phyloP scores from a whole-genome alignment of 1,140 invertebrate species.

The Drosophila melanica region DNA sequence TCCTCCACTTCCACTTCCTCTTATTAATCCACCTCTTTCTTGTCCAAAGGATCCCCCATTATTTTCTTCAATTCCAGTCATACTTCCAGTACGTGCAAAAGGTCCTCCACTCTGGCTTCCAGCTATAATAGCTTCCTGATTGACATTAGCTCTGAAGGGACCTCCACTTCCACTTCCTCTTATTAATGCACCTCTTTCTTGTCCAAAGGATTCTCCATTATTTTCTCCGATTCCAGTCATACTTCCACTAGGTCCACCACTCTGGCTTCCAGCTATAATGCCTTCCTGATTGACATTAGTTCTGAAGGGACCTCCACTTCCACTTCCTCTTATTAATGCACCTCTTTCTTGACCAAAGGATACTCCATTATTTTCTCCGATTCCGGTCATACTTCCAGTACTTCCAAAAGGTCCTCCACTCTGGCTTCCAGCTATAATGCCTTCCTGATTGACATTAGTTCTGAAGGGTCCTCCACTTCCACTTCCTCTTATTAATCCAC shows the following conservation, averaged over 20 bases:
- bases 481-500: background rate
- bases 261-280: background rate
- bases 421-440: background rate
- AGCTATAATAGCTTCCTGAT: background rate
- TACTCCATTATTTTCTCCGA: background rate
- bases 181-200: background rate
- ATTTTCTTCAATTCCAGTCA: background rate
- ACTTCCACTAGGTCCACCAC: background rate
- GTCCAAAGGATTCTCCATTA: background rate
- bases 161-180: background rate
- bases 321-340: background rate
- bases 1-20: slow-evolving; percentile 1
- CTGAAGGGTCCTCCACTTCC: slow-evolving; percentile 3
- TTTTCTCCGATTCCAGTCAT: background rate
- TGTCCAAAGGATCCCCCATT: background rate
- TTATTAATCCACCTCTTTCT: background rate
- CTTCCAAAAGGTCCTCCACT: background rate
- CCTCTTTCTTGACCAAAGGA: background rate
- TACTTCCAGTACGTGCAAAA: background rate
- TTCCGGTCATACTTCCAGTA: background rate
- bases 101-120: background rate
- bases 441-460: background rate
- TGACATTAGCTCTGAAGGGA: background rate
- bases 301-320: background rate
- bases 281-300: background rate